phyloP scores from a whole-genome alignment of 2,888 invertebrate genomes.

The Euphydryas editha region DNA sequence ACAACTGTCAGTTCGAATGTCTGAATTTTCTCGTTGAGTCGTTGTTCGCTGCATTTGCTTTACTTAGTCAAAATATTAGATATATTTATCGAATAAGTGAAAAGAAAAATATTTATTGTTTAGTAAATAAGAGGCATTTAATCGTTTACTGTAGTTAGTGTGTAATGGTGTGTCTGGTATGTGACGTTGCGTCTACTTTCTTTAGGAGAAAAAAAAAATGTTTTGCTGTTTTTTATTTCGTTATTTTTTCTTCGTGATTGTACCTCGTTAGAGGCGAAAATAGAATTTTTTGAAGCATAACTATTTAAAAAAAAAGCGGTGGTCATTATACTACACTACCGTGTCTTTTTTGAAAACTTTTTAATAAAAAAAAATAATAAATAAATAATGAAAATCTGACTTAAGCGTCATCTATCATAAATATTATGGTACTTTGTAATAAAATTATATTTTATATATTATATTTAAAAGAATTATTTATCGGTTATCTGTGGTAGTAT shows the following conservation, averaged over 20 bases:
- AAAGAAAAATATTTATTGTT: constrained; percentile 82
- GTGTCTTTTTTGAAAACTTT: constrained; percentile 79
- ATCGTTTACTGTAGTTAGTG: constrained; percentile 76
- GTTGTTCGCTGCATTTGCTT: too few relatives aligned
- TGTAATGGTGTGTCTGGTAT: constrained; percentile 49
- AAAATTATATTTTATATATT: constrained; percentile 78
- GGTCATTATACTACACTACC: constrained; percentile 45
- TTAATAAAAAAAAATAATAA: constrained; percentile 6
- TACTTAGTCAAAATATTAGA: constrained; percentile 72
- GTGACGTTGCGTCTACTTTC: constrained; percentile 30
- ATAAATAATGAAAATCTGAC: constrained; percentile 46
- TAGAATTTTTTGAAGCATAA: constrained; percentile 40
- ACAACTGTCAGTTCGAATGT: too few relatives aligned
- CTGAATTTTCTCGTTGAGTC: too few relatives aligned
- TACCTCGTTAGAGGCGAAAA: constrained; percentile 37
- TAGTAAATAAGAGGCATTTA: constrained; percentile 72
- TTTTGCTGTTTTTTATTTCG: constrained; percentile 45
- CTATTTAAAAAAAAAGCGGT: constrained; percentile 37
- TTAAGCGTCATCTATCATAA: constrained; percentile 49
- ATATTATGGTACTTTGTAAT: constrained; percentile 80
- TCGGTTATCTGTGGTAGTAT: constrained; percentile 64
- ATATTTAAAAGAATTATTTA: constrained; percentile 60
- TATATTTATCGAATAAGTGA: constrained; percentile 77
- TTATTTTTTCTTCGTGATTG: constrained; percentile 36
- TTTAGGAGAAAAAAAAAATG: constrained; percentile 31